Evolutionary conservation across 2,113 vertebrate species (phyloP).

Genomic region (Semnornis frantzii): DNA sequence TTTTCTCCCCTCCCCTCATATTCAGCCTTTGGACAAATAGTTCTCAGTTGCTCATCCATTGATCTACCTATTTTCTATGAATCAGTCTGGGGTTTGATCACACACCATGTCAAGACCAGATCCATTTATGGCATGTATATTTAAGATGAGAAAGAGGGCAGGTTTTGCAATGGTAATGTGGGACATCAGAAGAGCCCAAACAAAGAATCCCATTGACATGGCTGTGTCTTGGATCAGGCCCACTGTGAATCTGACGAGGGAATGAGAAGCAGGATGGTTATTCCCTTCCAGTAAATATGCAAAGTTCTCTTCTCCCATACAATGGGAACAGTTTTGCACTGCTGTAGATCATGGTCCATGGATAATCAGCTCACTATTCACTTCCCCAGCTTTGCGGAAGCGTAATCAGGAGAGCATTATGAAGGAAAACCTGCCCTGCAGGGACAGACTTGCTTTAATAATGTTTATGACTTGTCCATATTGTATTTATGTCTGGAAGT

Average conservation of each 20-base stretch:
- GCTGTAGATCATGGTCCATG: conserved; percentile 70
- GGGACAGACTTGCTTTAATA: conserved; percentile 73
- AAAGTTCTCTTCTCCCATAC: conserved; percentile 69
- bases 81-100: neutral
- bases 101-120: neutral
- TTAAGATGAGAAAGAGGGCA: neutral
- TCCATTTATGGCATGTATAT: neutral
- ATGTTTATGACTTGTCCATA: conserved; percentile 71
- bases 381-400: conserved; percentile 73
- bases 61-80: neutral
- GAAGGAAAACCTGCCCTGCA: conserved; percentile 75
- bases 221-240: neutral
- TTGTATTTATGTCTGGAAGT: conserved; percentile 67
- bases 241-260: neutral
- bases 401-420: conserved; percentile 76
- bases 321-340: conserved; percentile 76
- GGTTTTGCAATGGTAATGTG: neutral
- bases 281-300: conserved; percentile 72
- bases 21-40: neutral
- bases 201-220: neutral
- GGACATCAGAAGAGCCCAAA: neutral
- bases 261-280: conserved; percentile 34
- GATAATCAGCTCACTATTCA: conserved; percentile 81
- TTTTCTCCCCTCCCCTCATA: neutral
- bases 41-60: neutral